Evolutionary conservation across 1,140 invertebrate genomes (phyloP), one percentile per base, ranked within the genome.

Genomic region (Pteromalus puparum): DNA sequence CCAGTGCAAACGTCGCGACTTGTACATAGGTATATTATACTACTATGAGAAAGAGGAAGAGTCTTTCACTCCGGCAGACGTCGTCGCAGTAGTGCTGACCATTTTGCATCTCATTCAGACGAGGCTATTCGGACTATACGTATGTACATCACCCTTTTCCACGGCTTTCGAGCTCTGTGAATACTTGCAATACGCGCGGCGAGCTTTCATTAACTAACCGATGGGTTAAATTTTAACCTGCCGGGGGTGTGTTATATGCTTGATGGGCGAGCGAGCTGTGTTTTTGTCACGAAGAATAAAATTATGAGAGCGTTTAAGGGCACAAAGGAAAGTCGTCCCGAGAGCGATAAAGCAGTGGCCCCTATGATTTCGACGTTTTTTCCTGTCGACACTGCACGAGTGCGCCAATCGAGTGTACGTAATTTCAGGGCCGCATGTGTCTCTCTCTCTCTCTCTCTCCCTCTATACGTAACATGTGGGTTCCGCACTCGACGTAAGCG

Each of bases 81-180:
- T 61, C 53, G 72, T 9, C 48, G 86, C 87, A n/a, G 30, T 5
- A 87, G 85, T 89, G 89, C 88, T 91, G 90, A 91, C 90, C 90
- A 91, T 91, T 91, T 91, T 87, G 89, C 89, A 87, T 89, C 86
- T 91, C 88, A 91, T 91, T 91, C 78, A 80, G 48, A 53, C 21
- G 21, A 74, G 28, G 12, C 38, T 34, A 77, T 83, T 74, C 34
- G 42, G 30, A 82, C 15, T 61, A 1, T 42, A n/a, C n/a, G 30
- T 34, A 34, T 5, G 4, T 34, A 34, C 6, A 42, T 13, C 13
- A 26, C 30, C 34, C 42, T 21, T 76, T 30, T 38, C 12, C 30
- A 15, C 46, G 13, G 10, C 2, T 46, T n/a, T 6, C 67, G 9
- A 70, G 67, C 53, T 28, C 13, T 74, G 21, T 34, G 30, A 34